Base-by-base conservation (phyloP, 2,797 vertebrate genomes). In the Lemur catta region DNA sequence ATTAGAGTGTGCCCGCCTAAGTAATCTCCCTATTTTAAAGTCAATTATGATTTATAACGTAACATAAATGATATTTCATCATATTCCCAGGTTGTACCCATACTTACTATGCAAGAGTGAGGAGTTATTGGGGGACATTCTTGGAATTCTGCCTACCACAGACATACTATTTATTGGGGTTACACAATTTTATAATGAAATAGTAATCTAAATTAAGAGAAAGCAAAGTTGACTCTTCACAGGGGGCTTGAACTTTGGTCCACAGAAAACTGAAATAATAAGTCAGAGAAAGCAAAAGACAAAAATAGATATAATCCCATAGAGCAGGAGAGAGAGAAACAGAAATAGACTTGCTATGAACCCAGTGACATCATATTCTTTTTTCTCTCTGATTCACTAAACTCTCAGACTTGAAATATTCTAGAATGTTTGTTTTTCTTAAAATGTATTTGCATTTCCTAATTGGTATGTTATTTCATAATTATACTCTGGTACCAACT, bases 391-490 rank as follows among this genome's bases (percentile, higher is more conserved):
- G 10, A 78, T 80, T 88, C 74, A 4, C 72, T 94, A 81, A 85
- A 13, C 14, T 76, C 28, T 80, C 26, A 86, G 13, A 76, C 2
- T 71, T 33, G 10, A 94, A 87, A 74, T 63, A 84, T 35, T 95
- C 38, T 81, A 91, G 95, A 95, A 94, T 80, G 72, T 91, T 91
- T 94, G 14, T 71, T 97, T 95, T 93, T 67, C 82, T 89, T 85
- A 80, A 85, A 96, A 84, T 61, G 67, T 87, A 89, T 78, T 95
- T 93, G 24, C 15, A 59, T 89, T 57, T 93, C n/a, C 33, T 95
- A 96, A 91, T 48, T 72, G 71, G 59, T 15, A 17, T 93, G 48
- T 89, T 79, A 93, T 96, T 92, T 95, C 71, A 89, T 84, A 96
- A 95, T 95, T 94, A 84, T 2, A 93, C 7, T 63, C 52, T 88